A percentile compares a stretch with the other conserved stretches of the same genome.
These are phyloP conservation scores for Microchirus variegatus DNA, from an alignment of 2,797 vertebrate species.

Conservation along the genomic window DNA sequence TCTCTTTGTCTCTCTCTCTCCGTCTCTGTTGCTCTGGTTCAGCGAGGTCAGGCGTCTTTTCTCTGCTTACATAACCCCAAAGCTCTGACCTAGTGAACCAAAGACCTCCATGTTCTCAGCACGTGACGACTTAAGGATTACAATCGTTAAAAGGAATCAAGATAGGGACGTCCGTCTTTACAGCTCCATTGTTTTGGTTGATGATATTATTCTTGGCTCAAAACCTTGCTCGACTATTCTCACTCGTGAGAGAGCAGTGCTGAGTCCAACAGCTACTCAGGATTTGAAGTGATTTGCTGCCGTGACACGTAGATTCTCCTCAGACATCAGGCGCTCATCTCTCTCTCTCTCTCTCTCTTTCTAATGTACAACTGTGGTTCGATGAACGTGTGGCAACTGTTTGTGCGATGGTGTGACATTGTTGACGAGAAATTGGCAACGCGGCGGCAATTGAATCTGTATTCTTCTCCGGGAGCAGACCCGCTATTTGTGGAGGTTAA, in stretches of 20 bases:
- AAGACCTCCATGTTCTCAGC: slow-evolving; percentile 36
- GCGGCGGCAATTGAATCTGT: slow-evolving; percentile 15
- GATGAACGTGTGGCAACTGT: slow-evolving; percentile 41
- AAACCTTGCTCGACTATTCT: slow-evolving; percentile 34
- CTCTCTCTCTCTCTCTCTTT: slow-evolving; percentile 11
- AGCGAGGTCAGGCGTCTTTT: too few species aligned
- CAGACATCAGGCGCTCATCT: slow-evolving; percentile 21
- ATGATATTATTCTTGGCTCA: slow-evolving; percentile 36
- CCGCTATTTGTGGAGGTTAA: slow-evolving; percentile 66
- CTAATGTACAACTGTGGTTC: slow-evolving; percentile 46
- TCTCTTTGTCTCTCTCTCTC: too few species aligned
- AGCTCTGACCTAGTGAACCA: slow-evolving; percentile 64
- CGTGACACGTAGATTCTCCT: slow-evolving; percentile 48
- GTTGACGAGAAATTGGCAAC: slow-evolving; percentile 5
- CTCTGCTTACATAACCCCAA: slow-evolving; percentile 59
- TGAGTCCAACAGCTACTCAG: slow-evolving; percentile 26
- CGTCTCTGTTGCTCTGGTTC: too few species aligned
- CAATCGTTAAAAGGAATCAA: slow-evolving; percentile 1
- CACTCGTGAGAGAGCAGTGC: slow-evolving; percentile 28
- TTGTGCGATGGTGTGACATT: slow-evolving; percentile 18
- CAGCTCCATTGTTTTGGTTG: slow-evolving; percentile 22
- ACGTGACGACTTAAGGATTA: slow-evolving; percentile 20
- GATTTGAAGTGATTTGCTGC: slow-evolving; percentile 41
- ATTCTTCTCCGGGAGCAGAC: slow-evolving; percentile 35
- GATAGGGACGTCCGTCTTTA: background rate